Evolutionary conservation across 2,797 vertebrate genomes (phyloP).

Genomic region (Acanthornis magna): DNA sequence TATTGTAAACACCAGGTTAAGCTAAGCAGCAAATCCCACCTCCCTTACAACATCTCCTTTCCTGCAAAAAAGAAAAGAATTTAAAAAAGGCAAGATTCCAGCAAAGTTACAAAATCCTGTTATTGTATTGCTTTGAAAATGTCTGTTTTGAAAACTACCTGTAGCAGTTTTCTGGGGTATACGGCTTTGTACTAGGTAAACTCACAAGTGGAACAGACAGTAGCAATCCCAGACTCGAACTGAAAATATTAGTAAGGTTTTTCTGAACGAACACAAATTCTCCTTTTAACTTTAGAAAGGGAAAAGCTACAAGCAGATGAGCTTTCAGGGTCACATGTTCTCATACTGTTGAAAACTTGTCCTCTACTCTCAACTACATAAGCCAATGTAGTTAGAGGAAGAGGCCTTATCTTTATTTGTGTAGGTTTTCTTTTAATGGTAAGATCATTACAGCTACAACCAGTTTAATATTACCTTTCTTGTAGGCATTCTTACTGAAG

Average conservation of each 20-base stretch:
- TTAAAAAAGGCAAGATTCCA: fast-evolving
- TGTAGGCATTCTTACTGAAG: background rate
- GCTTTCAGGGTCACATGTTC: background rate
- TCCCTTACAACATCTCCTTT: background rate
- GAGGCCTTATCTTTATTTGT: background rate
- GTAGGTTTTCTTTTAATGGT: background rate
- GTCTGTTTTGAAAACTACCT: background rate
- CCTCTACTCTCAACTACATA: background rate
- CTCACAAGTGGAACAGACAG: background rate
- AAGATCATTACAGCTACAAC: background rate
- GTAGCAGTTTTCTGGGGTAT: background rate
- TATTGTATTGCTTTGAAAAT: background rate
- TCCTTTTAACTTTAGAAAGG: background rate
- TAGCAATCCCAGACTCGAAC: background rate
- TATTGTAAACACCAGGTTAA: background rate
- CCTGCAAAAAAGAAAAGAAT: fast-evolving
- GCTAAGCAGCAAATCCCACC: background rate
- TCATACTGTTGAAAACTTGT: background rate
- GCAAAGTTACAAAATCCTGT: background rate
- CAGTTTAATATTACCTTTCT: background rate
- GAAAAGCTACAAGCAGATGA: background rate
- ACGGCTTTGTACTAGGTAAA: background rate
- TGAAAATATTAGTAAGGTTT: background rate
- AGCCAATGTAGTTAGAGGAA: background rate
- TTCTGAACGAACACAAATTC: background rate